Evolutionary conservation across 2,888 invertebrate genomes (phyloP), one percentile per base, ranked within the genome.

Genomic region (Parochlus steinenii): DNA sequence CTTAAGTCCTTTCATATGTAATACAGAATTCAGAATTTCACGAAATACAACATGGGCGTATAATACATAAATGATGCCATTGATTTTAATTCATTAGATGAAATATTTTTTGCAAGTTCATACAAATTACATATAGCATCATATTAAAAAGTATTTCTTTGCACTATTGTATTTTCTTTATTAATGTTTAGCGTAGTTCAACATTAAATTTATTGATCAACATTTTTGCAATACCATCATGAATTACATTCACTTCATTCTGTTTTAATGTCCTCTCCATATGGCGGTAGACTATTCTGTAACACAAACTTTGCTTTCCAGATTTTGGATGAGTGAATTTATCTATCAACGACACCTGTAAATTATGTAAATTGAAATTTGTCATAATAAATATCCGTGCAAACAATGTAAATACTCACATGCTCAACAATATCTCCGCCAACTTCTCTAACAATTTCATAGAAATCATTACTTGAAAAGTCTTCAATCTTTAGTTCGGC

Each of bases 361-460:
- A 33, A 7, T 34, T 18, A 19, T 8, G 15, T 14, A 7, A 28
- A 12, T 8, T 22, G 23, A n/a, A n/a, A n/a, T n/a, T n/a, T n/a
- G n/a, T n/a, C n/a, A n/a, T n/a, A n/a, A n/a, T n/a, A n/a, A n/a
- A 17, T 31, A 11, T 5, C 7, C 7, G 11, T 6, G 26, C 14
- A 3, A 12, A 30, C n/a, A n/a, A n/a, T n/a, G n/a, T n/a, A n/a
- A n/a, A n/a, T 8, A 15, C 34, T 18, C 47, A 81, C 80, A 70
- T 89, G 92, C 61, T 98, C 98, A 30, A 98, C 70, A n/a, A 83
- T 61, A 58, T 95, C 92, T 1, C 87, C 90, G 3, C 83, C 95
- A 33, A 89, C 56, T 43, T 72, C 72, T 42, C 97, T 69, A 1
- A 86, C 92, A 41, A 97, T 55, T 54, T 97, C 95, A 56, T 89